These are phyloP conservation scores for Ploceus nigricollis DNA, from an alignment of 2,113 vertebrate genomes.

Conservation along the genomic window DNA sequence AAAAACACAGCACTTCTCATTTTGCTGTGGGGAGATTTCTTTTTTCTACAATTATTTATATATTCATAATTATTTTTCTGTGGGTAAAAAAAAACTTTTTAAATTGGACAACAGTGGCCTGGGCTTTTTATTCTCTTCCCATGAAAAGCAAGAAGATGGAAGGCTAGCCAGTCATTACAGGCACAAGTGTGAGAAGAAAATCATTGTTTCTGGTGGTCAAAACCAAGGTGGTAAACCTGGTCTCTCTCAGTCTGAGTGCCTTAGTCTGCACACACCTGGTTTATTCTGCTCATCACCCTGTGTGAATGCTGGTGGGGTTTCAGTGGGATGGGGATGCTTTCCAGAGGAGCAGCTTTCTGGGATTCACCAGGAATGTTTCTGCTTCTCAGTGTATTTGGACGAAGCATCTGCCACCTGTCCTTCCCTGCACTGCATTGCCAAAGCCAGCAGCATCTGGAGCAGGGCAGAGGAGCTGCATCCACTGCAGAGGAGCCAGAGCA, in stretches of 20 bases:
- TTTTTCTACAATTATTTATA: background rate
- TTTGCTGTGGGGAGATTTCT: background rate
- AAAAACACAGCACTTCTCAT: background rate
- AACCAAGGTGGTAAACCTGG: background rate
- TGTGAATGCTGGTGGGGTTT: background rate
- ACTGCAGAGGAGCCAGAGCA: background rate
- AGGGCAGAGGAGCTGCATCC: background rate
- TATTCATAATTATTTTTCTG: background rate
- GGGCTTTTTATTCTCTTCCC: background rate
- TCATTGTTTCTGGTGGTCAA: background rate
- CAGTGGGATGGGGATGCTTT: background rate
- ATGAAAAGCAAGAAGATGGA: background rate
- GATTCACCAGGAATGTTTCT: background rate
- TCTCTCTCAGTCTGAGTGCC: background rate
- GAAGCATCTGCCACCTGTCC: fast-evolving
- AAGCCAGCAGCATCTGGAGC: background rate
- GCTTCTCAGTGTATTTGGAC: background rate
- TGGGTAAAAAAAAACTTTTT: background rate
- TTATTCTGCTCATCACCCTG: background rate
- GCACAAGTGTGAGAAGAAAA: background rate
- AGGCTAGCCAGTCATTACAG: background rate
- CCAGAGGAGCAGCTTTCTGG: background rate
- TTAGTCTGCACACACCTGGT: background rate
- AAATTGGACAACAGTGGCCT: background rate
- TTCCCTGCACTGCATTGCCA: fast-evolving